phyloP scores from a whole-genome alignment of 1,140 invertebrate genomes.

The Procambarus virginalis region DNA sequence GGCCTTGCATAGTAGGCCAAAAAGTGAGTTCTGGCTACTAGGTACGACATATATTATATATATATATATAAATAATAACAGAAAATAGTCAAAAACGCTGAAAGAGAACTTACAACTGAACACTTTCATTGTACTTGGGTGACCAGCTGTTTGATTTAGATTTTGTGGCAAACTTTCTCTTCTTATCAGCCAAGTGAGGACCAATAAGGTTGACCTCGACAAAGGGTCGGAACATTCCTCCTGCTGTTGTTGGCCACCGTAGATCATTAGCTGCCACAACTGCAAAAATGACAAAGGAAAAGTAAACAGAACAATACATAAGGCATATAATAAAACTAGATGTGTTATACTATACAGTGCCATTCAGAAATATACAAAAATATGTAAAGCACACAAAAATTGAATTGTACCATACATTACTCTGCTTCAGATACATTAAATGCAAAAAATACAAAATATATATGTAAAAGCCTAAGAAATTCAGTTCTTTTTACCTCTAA shows the following conservation, averaged over 20 bases:
- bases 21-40: too few relatives aligned
- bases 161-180: slow-evolving; percentile 97
- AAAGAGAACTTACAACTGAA: slow-evolving; percentile 94
- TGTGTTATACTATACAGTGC: too few relatives aligned
- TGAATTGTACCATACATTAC: too few relatives aligned
- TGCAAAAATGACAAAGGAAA: slow-evolving; percentile 74
- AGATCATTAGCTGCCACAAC: slow-evolving; percentile 98
- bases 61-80: too few relatives aligned
- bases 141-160: slow-evolving; percentile 99
- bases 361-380: too few relatives aligned
- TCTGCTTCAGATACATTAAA: too few relatives aligned
- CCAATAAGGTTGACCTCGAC: slow-evolving; percentile 99
- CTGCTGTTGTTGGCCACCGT: slow-evolving; percentile 93
- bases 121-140: slow-evolving; percentile 99
- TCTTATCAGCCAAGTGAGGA: slow-evolving; percentile 97
- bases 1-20: too few relatives aligned
- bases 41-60: too few relatives aligned
- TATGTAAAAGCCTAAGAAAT: too few relatives aligned
- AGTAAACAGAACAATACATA: background rate
- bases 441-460: too few relatives aligned
- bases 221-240: slow-evolving; percentile 97
- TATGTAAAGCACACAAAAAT: too few relatives aligned
- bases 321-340: background rate
- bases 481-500: too few relatives aligned
- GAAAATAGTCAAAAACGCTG: background rate